phyloP scores from a whole-genome alignment of 2,113 vertebrate species.

The Amphiprion ocellaris region DNA sequence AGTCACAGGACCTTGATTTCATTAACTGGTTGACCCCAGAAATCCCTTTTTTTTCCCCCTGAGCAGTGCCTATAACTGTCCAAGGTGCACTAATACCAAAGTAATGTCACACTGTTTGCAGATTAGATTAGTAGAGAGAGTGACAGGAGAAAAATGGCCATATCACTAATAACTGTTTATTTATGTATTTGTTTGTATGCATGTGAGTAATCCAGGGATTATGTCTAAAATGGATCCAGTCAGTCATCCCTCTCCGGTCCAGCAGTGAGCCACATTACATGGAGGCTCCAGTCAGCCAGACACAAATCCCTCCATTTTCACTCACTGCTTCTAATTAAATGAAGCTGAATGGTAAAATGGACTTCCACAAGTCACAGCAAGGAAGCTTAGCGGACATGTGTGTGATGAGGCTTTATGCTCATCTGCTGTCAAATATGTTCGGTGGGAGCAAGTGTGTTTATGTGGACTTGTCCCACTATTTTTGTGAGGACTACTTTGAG shows the following conservation, averaged over 20 bases:
- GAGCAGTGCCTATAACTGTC: not conserved
- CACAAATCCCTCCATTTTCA: conserved; percentile 73
- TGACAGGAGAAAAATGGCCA: not conserved
- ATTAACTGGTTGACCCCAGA: not conserved
- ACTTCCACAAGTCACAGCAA: conserved; percentile 58
- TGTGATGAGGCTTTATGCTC: conserved; percentile 27
- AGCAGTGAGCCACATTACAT: conserved; percentile 67
- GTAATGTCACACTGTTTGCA: conserved; percentile 3
- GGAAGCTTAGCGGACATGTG: conserved; percentile 35
- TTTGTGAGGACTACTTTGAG: not conserved
- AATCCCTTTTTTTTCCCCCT: not conserved
- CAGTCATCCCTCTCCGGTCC: conserved; percentile 61
- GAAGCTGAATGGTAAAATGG: conserved; percentile 70
- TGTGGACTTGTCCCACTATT: not conserved
- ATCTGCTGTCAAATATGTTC: conserved; percentile 45
- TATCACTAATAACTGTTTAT: conserved; percentile 34
- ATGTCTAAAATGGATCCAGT: conserved; percentile 47
- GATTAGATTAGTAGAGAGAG: conserved; percentile 16
- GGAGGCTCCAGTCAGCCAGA: conserved; percentile 59
- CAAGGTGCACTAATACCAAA: not conserved
- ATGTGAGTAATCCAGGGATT: conserved; percentile 69
- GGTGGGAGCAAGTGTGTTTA: not conserved
- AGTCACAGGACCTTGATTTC: not conserved
- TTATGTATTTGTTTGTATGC: conserved; percentile 28
- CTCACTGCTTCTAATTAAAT: conserved; percentile 80